Evolutionary conservation across 2,113 vertebrate genomes (phyloP), one percentile per base, ranked within the genome.

Genomic region (Lathamus discolor): DNA sequence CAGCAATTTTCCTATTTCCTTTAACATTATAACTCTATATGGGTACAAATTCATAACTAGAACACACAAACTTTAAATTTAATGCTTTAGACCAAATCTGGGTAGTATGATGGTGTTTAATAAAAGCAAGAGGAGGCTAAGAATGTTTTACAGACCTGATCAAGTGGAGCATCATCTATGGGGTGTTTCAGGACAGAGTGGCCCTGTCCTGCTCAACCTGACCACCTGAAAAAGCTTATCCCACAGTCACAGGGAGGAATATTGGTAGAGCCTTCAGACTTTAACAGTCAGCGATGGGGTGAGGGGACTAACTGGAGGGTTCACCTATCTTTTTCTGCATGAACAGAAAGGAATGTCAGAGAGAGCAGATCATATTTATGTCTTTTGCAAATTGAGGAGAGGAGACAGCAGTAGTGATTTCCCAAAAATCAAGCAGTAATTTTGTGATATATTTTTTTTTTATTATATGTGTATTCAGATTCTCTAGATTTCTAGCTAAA

Each of bases 401-500:
- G 51, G 17, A 88, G 55, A 39, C n/a, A 69, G 67, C 39, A 83
- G 33, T 24, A 74, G 31, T 25, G 39, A 51, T 39, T 86, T 86
- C 62, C 69, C n/a, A 33, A 63, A 89, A 66, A 91, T 82, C 82
- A 93, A 44, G 90, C 29, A 14, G 66, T 79, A 94, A 78, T 94
- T 88, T 48, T 41, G 13, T 59, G 33, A 59, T 39, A 39, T 39
- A 39, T 39, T 39, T 39, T 59, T 59, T n/a, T 59, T 55, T 59
- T 59, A 23, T 59, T 62, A 33, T 15, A 74, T n/a, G 70, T 54
- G 18, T 93, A 64, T 92, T 92, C 46, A 73, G 46, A 90, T 83
- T 92, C 19, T 74, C 67, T 41, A 73, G 46, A 69, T 96, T 93
- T 86, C 64, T 51, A 78, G 73, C 63, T 86, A 82, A 94, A 82